These are phyloP conservation scores for Thymallus thymallus DNA, from an alignment of 2,113 vertebrate genomes.

Conservation along the genomic window DNA sequence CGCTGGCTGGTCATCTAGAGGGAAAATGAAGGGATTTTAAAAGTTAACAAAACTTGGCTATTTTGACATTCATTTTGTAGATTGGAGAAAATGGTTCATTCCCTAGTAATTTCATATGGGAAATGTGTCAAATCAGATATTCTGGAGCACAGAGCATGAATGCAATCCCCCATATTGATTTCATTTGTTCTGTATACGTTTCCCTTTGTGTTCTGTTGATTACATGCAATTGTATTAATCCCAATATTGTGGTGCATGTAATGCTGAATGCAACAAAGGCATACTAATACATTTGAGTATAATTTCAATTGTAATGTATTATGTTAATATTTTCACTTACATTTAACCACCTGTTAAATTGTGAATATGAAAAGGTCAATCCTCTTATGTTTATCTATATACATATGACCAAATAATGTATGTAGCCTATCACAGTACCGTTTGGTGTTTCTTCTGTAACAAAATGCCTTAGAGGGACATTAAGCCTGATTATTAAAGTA, in stretches of 20 bases:
- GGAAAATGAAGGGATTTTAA: background rate
- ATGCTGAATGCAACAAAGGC: slow-evolving; percentile 45
- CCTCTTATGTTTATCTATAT: slow-evolving; percentile 63
- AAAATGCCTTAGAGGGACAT: slow-evolving; percentile 77
- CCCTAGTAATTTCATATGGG: background rate
- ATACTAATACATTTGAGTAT: slow-evolving; percentile 22
- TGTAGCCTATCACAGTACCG: slow-evolving; percentile 73
- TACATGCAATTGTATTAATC: slow-evolving; percentile 49
- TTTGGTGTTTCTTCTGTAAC: slow-evolving; percentile 60
- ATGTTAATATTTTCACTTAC: slow-evolving; percentile 53
- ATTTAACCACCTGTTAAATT: slow-evolving; percentile 34
- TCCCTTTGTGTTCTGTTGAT: slow-evolving; percentile 30
- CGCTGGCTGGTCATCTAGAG: background rate
- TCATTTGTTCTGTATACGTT: background rate
- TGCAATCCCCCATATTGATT: background rate
- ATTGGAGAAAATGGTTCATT: background rate
- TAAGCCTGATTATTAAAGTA: slow-evolving; percentile 72
- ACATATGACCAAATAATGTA: slow-evolving; percentile 79
- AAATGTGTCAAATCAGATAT: background rate
- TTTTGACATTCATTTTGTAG: background rate
- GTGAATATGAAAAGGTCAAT: slow-evolving; percentile 57
- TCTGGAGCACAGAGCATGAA: background rate
- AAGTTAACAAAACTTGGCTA: background rate
- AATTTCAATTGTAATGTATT: slow-evolving; percentile 46
- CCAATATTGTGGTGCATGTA: slow-evolving; percentile 47